Evolutionary conservation across 2,797 vertebrate species (phyloP), one percentile per base, ranked within the genome.

Genomic region (Protonibea diacanthus): DNA sequence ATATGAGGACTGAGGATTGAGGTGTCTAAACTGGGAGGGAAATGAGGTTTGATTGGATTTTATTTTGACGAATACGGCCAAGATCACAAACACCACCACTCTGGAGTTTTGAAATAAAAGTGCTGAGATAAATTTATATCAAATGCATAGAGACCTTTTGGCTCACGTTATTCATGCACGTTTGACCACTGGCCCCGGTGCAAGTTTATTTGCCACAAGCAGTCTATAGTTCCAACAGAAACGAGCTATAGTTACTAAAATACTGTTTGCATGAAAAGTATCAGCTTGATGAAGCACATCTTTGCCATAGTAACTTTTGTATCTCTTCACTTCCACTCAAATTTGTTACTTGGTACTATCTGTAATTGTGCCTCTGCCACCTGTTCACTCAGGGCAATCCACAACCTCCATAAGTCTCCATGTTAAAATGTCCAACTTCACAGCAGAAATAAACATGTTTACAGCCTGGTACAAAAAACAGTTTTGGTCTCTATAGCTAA

Each of bases 1-100:
- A 86, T 78, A 78, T 67, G 67, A 88, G 57, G 62, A 81, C 72
- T 18, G 71, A 68, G 60, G 48, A 72, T 1, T 38, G 56, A 81
- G 55, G 51, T 78, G 82, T 84, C 70, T 38, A 29, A 63, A 82
- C 40, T 1, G 47, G 17, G 29, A 6, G 27, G 27, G 44, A 49
- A 55, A 62, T 60, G 10, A 71, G 66, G 45, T 61, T 64, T 49
- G 66, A 62, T 66, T 44, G 25, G 44, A 76, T 69, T 68, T 72
- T 57, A 38, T 72, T 69, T 51, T 49, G 59, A 76, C 5, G 3
- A 59, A 73, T 65, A n/a, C 18, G 9, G 29, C 49, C 60, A 40
- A 64, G 40, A 81, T 68, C 64, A 45, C 21, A 73, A 71, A 57
- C 47, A 61, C 20, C 21, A 42, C 11, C 13, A 60, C 27, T 47